These are phyloP conservation scores for Cephalopholis sonnerati DNA, from an alignment of 2,113 vertebrate genomes.

Conservation along the genomic window DNA sequence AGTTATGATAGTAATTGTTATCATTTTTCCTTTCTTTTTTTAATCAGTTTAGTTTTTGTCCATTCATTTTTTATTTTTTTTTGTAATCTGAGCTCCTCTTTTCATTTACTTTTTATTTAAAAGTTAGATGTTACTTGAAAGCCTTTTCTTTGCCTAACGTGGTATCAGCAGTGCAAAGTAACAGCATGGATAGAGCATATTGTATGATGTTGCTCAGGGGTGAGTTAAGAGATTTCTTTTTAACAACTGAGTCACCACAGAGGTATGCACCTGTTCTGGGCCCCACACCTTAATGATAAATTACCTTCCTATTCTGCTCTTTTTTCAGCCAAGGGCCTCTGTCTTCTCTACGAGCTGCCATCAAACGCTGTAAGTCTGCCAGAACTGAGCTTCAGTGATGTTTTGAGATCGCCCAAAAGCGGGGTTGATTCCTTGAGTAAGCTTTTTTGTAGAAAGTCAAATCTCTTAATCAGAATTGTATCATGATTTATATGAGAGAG, in stretches of 20 bases:
- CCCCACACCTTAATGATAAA: slow-evolving; percentile 15
- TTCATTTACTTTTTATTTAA: neutral
- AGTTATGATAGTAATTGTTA: no score
- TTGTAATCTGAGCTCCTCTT: neutral
- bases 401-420: neutral
- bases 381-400: neutral
- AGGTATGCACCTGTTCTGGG: neutral
- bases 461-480: neutral
- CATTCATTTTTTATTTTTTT: neutral
- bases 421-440: neutral
- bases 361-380: slow-evolving; percentile 93
- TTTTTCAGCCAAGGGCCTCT: slow-evolving; percentile 90
- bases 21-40: neutral
- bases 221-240: neutral
- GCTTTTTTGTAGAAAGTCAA: neutral
- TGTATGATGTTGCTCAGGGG: neutral
- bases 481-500: neutral
- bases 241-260: slow-evolving; percentile 26
- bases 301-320: slow-evolving; percentile 37
- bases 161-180: neutral
- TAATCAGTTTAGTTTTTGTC: neutral
- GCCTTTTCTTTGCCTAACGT: neutral
- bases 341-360: slow-evolving; percentile 92
- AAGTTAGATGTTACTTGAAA: neutral
- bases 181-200: neutral